Base-by-base conservation (phyloP, 1,140 invertebrate species). In the Trichonephila clavipes region DNA sequence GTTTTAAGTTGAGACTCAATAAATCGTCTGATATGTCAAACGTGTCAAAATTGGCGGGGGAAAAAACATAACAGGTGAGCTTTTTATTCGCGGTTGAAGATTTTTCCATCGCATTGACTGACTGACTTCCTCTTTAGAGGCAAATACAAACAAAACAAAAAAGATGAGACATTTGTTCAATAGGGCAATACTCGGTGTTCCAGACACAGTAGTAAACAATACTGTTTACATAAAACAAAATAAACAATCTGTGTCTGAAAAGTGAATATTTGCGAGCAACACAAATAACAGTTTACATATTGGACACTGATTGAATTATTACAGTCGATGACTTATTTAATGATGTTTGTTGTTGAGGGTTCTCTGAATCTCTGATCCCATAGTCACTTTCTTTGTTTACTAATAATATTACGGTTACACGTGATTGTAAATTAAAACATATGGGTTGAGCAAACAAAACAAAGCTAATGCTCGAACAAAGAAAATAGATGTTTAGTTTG, bases 11-110 rank as follows among this genome's bases (percentile, higher is more conserved):
- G 86, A 58, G 40, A 88, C 24, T 64, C n/a, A 24, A 88, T 88
- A 88, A 62, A 88, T 88, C 86, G 86, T 88, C 86, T 88, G 86
- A 40, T 19, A 21, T 88, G 86, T 88, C 86, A 88, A 40, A 88
- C 14, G 58, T 88, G 62, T 88, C 86, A n/a, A 64, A 28, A 88
- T 62, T 64, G 86, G 86, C 86, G 86, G n/a, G 86, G 59, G 10
- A 69, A 69, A 66, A 88, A 88, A 64, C 86, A 62, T 28, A 62
- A 28, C 61, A 88, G 61, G 86, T 64, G 86, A 7, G 19, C 24
- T 66, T 62, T 58, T 44, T 62, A 66, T 88, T 88, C 19, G 82
- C 51, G 6, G 8, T 82, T 44, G 19, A 51, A 44, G 77, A 82
- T 85, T 24, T 59, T 21, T 19, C 82, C n/a, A 51, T 51, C 51